Evolutionary conservation across 1,140 invertebrate genomes (phyloP).

Genomic region (Drosophila obscura): DNA sequence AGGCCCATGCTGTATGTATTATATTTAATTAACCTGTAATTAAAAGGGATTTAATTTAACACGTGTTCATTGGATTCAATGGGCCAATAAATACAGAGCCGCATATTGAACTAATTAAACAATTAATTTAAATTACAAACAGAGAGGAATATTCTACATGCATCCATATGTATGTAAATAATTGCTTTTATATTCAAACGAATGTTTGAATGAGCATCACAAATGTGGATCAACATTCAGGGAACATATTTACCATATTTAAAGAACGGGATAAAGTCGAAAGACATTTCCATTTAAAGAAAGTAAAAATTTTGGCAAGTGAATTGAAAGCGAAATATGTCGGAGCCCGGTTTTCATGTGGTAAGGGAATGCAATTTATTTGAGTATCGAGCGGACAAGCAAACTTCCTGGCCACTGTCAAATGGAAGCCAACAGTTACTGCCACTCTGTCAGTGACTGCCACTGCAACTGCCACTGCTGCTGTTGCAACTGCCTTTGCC

Average conservation of each 20-base stretch:
- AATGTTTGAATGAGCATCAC: slow-evolving; percentile 31
- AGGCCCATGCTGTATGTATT: slow-evolving; percentile 21
- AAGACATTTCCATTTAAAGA: too few species aligned
- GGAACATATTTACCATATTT: background rate
- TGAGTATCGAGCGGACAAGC: slow-evolving; percentile 17
- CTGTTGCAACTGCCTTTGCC: slow-evolving; percentile 28
- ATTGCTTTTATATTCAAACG: slow-evolving; percentile 33
- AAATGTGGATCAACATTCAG: background rate
- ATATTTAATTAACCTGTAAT: slow-evolving; percentile 60
- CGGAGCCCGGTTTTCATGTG: too few species aligned
- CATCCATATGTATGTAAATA: background rate
- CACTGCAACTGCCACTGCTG: slow-evolving; percentile 3
- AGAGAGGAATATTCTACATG: slow-evolving; percentile 17
- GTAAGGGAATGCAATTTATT: slow-evolving; percentile 19
- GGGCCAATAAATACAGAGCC: slow-evolving; percentile 14
- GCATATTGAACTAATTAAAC: slow-evolving; percentile 40
- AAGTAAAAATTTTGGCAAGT: too few species aligned
- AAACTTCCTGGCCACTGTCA: slow-evolving; percentile 47
- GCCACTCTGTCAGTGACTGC: slow-evolving; percentile 31
- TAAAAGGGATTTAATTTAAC: slow-evolving; percentile 45
- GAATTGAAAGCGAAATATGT: too few species aligned
- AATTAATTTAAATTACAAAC: slow-evolving; percentile 23
- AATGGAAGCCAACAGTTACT: slow-evolving; percentile 34
- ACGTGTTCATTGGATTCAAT: slow-evolving; percentile 39
- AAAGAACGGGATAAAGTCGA: background rate